These are phyloP conservation scores for Mycteria americana DNA, from an alignment of 2,797 vertebrate genomes.

Conservation along the genomic window DNA sequence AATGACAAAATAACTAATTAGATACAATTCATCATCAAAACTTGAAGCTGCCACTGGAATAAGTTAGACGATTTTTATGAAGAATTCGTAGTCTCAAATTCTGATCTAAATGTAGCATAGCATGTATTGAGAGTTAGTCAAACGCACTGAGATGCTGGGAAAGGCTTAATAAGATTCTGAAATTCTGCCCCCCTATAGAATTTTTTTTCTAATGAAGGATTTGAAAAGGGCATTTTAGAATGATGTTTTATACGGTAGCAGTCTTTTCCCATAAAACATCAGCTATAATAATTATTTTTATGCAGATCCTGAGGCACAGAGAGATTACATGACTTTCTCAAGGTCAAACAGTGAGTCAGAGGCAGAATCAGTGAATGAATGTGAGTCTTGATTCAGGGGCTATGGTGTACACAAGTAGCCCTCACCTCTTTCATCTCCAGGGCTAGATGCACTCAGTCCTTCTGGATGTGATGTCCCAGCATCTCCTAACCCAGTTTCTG, in stretches of 20 bases:
- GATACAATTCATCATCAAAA: conserved; percentile 19
- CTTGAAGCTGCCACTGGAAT: not conserved
- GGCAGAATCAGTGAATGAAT: not conserved
- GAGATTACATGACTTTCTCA: conserved; percentile 53
- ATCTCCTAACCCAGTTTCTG: not conserved
- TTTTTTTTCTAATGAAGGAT: not conserved
- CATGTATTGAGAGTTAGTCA: not conserved
- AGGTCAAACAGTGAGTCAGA: conserved; percentile 26
- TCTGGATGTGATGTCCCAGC: not conserved
- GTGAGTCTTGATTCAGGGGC: not conserved
- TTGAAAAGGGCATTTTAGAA: conserved; percentile 37
- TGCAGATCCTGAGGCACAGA: conserved; percentile 24
- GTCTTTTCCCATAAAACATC: conserved; percentile 20
- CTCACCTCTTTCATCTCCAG: not conserved
- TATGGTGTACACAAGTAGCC: not conserved
- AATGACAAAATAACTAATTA: conserved; percentile 62
- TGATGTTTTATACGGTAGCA: not conserved
- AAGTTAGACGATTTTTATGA: conserved; percentile 19
- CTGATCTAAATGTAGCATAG: not conserved
- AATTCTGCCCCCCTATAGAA: not conserved
- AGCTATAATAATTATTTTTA: conserved; percentile 46
- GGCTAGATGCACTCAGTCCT: not conserved
- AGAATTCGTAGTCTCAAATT: not conserved
- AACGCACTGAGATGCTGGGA: not conserved
- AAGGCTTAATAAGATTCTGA: not conserved